A percentile compares a stretch with the other conserved stretches of the same genome.
These are phyloP conservation scores for Raja brachyura DNA, from an alignment of 2,113 vertebrate genomes.

Conservation along the genomic window DNA sequence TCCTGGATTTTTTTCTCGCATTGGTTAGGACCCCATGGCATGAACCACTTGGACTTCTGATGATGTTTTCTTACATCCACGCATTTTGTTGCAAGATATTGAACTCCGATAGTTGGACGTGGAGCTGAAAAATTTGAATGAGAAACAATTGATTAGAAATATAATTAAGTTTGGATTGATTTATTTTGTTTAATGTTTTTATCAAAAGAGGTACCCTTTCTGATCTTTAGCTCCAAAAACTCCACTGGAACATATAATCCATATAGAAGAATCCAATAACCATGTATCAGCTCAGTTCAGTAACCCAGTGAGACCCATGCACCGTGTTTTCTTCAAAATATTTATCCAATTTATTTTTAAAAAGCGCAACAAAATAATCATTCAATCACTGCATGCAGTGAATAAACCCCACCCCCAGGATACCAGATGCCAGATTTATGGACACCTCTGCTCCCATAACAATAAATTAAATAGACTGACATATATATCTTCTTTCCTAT, in stretches of 20 bases:
- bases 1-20: conserved; percentile 73
- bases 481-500: too few species aligned
- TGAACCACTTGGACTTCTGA: conserved; percentile 75
- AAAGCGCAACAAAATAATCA: too few species aligned
- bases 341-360: too few species aligned
- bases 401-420: too few species aligned
- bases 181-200: not conserved
- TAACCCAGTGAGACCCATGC: too few species aligned
- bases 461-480: too few species aligned
- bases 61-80: conserved; percentile 72
- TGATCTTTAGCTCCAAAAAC: not conserved
- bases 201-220: not conserved
- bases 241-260: not conserved
- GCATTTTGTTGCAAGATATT: conserved; percentile 79
- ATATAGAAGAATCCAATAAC: too few species aligned
- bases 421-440: too few species aligned
- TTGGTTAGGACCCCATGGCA: conserved; percentile 81
- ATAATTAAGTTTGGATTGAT: not conserved
- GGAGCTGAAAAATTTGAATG: conserved; percentile 64
- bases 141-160: not conserved
- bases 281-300: too few species aligned
- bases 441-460: too few species aligned
- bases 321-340: too few species aligned
- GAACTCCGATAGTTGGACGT: conserved; percentile 72
- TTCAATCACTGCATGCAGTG: too few species aligned